Conservation (phyloP, 2,797 vertebrate species). For the Melanotaenia nigrans region DNA sequence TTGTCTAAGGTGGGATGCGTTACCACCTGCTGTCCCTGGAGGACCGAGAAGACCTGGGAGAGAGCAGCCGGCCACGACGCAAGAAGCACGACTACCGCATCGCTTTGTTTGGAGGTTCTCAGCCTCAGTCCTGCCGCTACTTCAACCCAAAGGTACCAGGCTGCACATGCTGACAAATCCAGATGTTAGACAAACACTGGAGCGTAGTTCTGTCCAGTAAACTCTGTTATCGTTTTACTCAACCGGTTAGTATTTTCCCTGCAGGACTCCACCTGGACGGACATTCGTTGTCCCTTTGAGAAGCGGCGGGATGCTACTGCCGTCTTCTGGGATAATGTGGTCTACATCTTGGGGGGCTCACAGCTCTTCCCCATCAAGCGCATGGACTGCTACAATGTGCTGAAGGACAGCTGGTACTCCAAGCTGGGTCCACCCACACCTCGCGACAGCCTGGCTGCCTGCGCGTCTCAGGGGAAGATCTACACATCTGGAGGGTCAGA, state of each 20-base stretch:
- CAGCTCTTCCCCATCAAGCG: conserved; percentile 98
- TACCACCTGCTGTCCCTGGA: conserved; percentile 96
- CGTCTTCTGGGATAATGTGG: conserved; percentile 98
- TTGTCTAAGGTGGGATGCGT: conserved; percentile 92
- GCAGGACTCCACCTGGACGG: conserved; percentile 96
- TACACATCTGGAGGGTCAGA: conserved; percentile 98
- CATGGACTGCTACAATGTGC: conserved; percentile 99
- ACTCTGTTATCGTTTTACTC: not conserved
- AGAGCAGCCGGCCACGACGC: conserved; percentile 92
- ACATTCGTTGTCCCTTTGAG: conserved; percentile 98
- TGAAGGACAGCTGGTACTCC: conserved; percentile 99
- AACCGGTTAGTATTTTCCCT: conserved; percentile 34
- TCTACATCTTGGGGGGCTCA: conserved; percentile 98
- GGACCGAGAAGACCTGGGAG: conserved; percentile 94
- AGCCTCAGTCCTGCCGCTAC: conserved; percentile 97
- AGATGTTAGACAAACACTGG: not conserved
- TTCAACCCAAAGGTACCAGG: conserved; percentile 94
- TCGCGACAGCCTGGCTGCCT: conserved; percentile 96
- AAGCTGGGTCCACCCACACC: conserved; percentile 96
- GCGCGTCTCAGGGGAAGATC: conserved; percentile 95
- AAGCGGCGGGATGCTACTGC: conserved; percentile 96
- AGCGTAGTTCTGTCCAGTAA: not conserved
- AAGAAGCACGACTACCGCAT: conserved; percentile 98
- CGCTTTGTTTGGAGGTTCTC: conserved; percentile 95
- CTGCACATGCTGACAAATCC: not conserved